These are phyloP conservation scores for Dolichopus griseipennis DNA, from an alignment of 2,888 invertebrate genomes.

Conservation along the genomic window DNA sequence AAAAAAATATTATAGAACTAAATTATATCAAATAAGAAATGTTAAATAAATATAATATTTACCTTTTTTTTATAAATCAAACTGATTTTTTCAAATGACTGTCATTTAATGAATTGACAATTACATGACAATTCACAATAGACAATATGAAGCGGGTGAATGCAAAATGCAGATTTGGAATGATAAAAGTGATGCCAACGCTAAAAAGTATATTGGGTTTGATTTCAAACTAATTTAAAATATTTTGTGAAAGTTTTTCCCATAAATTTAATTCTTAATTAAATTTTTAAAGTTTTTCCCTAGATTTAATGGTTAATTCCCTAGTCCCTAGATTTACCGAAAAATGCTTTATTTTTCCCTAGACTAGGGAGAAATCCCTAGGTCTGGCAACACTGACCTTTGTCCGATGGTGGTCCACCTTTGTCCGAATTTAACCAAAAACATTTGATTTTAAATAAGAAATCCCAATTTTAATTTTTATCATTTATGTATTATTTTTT, in stretches of 20 bases:
- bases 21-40: background rate
- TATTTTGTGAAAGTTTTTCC: too few species aligned
- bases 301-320: background rate
- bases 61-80: slow-evolving; percentile 7
- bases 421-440: too few species aligned
- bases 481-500: too few species aligned
- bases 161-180: slow-evolving; percentile 7
- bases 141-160: too few species aligned
- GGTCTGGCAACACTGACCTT: too few species aligned
- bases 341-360: too few species aligned
- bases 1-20: slow-evolving; percentile 7
- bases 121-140: slow-evolving; percentile 3
- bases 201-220: slow-evolving; percentile 7
- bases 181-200: slow-evolving; percentile 8
- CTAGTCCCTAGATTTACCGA: slow-evolving; percentile 3
- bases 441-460: too few species aligned
- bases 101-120: slow-evolving; percentile 7
- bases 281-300: background rate
- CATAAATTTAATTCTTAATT: background rate
- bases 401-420: too few species aligned
- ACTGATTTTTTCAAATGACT: slow-evolving; percentile 1
- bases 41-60: slow-evolving; percentile 3
- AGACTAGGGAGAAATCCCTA: too few species aligned
- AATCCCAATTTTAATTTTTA: too few species aligned
- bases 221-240: slow-evolving; percentile 5